Evolutionary conservation across 2,888 invertebrate species (phyloP).

Genomic region (Isotomurus palustris): DNA sequence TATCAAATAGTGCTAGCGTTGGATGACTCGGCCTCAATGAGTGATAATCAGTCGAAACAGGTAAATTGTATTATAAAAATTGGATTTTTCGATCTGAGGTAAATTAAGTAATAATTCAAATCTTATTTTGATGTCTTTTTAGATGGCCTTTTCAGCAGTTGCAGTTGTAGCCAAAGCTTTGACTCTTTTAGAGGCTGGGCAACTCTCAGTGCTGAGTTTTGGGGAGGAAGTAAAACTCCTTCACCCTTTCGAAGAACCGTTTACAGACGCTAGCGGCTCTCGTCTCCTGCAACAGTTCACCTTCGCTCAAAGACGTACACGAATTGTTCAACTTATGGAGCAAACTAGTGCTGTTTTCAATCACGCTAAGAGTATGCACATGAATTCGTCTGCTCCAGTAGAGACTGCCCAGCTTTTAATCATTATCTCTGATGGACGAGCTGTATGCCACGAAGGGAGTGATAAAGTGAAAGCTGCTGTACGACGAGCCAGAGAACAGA

Average conservation of each 20-base stretch:
- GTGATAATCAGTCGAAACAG: slow-evolving; percentile 76
- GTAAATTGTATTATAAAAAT: slow-evolving; percentile 37
- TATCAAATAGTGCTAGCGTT: slow-evolving; percentile 95
- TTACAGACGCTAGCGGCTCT: slow-evolving; percentile 80
- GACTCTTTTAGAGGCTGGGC: slow-evolving; percentile 87
- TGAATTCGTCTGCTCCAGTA: slow-evolving; percentile 41
- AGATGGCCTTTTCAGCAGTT: slow-evolving; percentile 89
- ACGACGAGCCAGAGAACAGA: slow-evolving; percentile 69
- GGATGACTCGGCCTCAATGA: slow-evolving; percentile 91
- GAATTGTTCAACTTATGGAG: slow-evolving; percentile 75
- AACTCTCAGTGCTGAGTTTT: slow-evolving; percentile 85
- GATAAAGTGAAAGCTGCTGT: slow-evolving; percentile 72
- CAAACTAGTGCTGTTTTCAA: slow-evolving; percentile 67
- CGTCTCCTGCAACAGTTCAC: slow-evolving; percentile 67
- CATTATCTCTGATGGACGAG: slow-evolving; percentile 91
- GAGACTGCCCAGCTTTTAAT: slow-evolving; percentile 78
- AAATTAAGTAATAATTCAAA: slow-evolving; percentile 1
- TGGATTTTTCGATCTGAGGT: neutral
- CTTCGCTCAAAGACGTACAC: slow-evolving; percentile 86
- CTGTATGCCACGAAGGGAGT: slow-evolving; percentile 77
- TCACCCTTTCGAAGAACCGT: slow-evolving; percentile 80
- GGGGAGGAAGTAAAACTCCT: slow-evolving; percentile 80
- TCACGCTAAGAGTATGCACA: slow-evolving; percentile 28
- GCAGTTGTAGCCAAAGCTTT: slow-evolving; percentile 84
- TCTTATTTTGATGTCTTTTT: slow-evolving; percentile 50